phyloP scores from a whole-genome alignment of 2,888 invertebrate species.

The Xanthia togata region DNA sequence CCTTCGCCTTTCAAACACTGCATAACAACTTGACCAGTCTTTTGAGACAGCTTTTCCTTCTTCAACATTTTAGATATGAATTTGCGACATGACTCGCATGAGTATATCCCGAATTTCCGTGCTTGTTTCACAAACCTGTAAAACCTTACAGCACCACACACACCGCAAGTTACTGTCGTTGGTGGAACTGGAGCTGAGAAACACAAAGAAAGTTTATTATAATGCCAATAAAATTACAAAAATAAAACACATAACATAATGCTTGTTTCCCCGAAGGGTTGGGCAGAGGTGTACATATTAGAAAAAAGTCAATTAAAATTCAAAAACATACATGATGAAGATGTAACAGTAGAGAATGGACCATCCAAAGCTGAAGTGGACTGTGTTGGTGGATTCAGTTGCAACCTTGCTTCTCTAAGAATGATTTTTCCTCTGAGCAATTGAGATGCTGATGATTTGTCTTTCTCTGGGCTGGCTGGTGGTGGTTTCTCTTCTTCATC shows the following conservation, averaged over 20 bases:
- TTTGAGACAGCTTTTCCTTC: slow-evolving; percentile 91
- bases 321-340: slow-evolving; percentile 83
- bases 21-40: slow-evolving; percentile 89
- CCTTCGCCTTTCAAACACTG: slow-evolving; percentile 93
- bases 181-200: slow-evolving; percentile 90
- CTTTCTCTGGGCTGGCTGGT: slow-evolving; percentile 87
- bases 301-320: not conserved
- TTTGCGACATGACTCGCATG: slow-evolving; percentile 96
- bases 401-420: slow-evolving; percentile 92
- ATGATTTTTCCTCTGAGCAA: slow-evolving; percentile 92
- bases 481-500: slow-evolving; percentile 83
- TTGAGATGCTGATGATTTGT: slow-evolving; percentile 86
- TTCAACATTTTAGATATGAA: slow-evolving; percentile 96
- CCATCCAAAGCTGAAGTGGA: slow-evolving; percentile 91
- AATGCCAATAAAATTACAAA: not conserved
- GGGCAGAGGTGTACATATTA: too few species aligned
- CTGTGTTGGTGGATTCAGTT: slow-evolving; percentile 88
- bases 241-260: too few species aligned
- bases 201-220: slow-evolving; percentile 37
- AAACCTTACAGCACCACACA: slow-evolving; percentile 94
- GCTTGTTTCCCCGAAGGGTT: too few species aligned
- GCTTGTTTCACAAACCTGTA: slow-evolving; percentile 95
- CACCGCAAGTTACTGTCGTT: slow-evolving; percentile 93
- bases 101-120: slow-evolving; percentile 95
- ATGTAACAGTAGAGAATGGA: slow-evolving; percentile 91